Conservation (phyloP, 2,888 invertebrate species). For the Limenitis camilla region DNA sequence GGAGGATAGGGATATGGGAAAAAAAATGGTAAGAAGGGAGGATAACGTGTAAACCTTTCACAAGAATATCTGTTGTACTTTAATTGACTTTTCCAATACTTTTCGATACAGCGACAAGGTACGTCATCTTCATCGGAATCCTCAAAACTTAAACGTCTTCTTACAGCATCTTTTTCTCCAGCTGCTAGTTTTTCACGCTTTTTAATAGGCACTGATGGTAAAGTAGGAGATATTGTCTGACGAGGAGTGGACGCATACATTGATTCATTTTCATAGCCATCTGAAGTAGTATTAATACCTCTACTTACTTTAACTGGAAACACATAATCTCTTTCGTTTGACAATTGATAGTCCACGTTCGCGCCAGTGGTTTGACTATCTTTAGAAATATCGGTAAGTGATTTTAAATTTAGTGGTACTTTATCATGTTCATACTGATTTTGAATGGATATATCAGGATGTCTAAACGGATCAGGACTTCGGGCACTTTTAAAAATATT, state of each 20-base stretch:
- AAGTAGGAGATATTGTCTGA: not conserved
- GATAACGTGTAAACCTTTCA: conserved; percentile 15
- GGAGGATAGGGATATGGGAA: conserved; percentile 11
- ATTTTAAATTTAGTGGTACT: not conserved
- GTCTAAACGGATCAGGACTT: not conserved
- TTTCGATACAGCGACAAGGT: conserved; percentile 23
- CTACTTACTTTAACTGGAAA: not conserved
- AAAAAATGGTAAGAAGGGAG: conserved; percentile 19
- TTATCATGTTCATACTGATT: not conserved
- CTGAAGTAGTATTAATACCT: conserved; percentile 9
- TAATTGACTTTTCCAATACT: conserved; percentile 15
- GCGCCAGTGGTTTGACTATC: conserved; percentile 12
- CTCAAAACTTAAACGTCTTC: not conserved
- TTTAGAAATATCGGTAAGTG: conserved; percentile 5
- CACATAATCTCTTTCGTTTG: not conserved
- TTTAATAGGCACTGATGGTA: not conserved
- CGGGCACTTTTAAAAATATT: not conserved
- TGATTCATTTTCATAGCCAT: not conserved
- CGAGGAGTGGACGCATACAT: not conserved
- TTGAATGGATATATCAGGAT: not conserved
- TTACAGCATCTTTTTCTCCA: conserved; percentile 1
- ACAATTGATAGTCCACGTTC: not conserved
- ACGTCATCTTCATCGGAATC: conserved; percentile 17
- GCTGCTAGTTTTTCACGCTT: not conserved
- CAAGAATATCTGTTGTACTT: conserved; percentile 8